These are phyloP conservation scores for Drymonia ruficornis DNA, from an alignment of 2,888 invertebrate species.

Conservation along the genomic window DNA sequence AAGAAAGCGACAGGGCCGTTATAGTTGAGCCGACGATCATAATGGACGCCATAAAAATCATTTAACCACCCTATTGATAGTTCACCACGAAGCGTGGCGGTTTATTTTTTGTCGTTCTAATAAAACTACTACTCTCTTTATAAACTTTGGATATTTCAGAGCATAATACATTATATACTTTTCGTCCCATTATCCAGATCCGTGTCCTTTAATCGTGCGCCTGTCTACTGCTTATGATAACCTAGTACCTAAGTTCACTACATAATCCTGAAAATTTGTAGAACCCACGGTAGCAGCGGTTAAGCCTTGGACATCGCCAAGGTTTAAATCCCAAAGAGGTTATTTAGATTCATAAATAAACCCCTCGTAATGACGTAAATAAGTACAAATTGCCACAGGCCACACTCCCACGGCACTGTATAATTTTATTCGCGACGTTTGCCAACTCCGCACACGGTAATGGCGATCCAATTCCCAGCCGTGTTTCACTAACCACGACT, in stretches of 20 bases:
- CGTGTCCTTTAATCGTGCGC: background rate
- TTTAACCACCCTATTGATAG: constrained; percentile 17
- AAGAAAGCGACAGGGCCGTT: constrained; percentile 12
- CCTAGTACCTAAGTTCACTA: background rate
- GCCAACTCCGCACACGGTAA: constrained; percentile 21
- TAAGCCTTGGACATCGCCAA: too few relatives aligned
- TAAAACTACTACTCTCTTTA: background rate
- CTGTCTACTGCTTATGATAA: background rate
- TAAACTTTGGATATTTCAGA: too few relatives aligned
- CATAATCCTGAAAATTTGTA: too few relatives aligned
- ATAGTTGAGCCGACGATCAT: constrained; percentile 18
- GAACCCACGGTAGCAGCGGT: too few relatives aligned
- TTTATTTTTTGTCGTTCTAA: background rate
- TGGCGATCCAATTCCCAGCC: constrained; percentile 31
- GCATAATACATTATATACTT: too few relatives aligned
- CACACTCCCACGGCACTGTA: constrained; percentile 23
- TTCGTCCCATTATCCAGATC: background rate
- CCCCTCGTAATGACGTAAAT: background rate
- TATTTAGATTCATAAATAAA: background rate
- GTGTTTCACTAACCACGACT: constrained; percentile 21
- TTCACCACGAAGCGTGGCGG: background rate
- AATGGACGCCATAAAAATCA: constrained; percentile 28
- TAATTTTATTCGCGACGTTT: constrained; percentile 30
- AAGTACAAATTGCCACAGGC: background rate
- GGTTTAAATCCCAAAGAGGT: background rate